Evolutionary conservation across 2,113 vertebrate genomes (phyloP), one percentile per base, ranked within the genome.

Genomic region (Barbus barbus): DNA sequence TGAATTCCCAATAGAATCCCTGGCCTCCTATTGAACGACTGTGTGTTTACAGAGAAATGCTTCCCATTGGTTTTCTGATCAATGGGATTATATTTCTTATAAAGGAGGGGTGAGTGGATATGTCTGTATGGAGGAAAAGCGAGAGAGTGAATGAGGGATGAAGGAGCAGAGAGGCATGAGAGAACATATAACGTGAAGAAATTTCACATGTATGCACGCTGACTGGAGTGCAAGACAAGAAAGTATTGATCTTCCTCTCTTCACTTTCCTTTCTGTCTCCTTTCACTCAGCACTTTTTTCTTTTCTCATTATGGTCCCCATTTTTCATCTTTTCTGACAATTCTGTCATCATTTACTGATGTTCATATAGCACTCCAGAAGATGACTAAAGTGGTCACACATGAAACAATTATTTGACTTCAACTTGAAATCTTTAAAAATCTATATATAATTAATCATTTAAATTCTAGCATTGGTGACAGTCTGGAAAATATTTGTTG

Each of bases 11-110:
- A 56, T 80, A 90, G 90, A 83, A 78, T 82, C 53, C 74, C 80
- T 61, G 79, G 16, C 81, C 90, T 86, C 73, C 91, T 92, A 93
- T 93, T 92, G 92, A 93, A 90, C 90, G 89, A 80, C 85, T 75
- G 88, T 86, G 86, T 92, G 93, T 93, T 93, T 93, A 93, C 91
- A 92, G 88, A 93, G 90, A 89, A 90, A 84, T 87, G 83, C 88
- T 91, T 93, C 90, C 90, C 91, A 91, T 91, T 81, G 89, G 91
- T 85, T 92, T 93, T 92, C 69, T 83, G 93, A 94, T 95, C 93
- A 92, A 93, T 94, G 83, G 88, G 90, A 93, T 93, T 94, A 93
- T 90, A 92, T 93, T 93, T 92, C 89, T 91, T 89, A 91, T 89
- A 89, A 93, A 91, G 88, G 82, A 36, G 79, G 89, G 82, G 88